phyloP scores from a whole-genome alignment of 2,113 vertebrate species.

The Balaeniceps rex region DNA sequence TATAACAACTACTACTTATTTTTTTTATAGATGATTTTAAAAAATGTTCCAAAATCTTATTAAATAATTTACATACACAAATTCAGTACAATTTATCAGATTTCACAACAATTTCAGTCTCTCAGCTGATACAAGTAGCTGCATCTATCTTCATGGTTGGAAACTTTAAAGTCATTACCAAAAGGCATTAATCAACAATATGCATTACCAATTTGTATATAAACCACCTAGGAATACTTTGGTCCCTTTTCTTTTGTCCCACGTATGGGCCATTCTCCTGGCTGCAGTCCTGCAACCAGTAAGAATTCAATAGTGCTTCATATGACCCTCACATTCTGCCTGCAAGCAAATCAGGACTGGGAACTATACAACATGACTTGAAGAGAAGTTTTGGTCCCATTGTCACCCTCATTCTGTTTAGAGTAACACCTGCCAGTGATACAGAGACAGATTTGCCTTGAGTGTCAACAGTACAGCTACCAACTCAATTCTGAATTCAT shows the following conservation, averaged over 20 bases:
- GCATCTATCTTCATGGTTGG: background rate
- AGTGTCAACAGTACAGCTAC: background rate
- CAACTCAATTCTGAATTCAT: background rate
- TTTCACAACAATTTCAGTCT: background rate
- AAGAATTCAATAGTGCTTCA: background rate
- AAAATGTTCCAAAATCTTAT: background rate
- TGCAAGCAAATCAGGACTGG: background rate
- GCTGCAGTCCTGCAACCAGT: background rate
- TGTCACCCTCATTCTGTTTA: background rate
- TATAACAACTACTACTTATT: background rate
- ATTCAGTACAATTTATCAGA: background rate
- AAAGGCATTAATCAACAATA: background rate
- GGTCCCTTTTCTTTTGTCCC: background rate
- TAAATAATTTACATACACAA: background rate
- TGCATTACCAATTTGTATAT: background rate
- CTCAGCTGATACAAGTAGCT: background rate
- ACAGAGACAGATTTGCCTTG: background rate
- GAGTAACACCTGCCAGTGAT: background rate
- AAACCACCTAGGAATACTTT: background rate
- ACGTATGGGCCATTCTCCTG: background rate
- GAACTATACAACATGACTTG: background rate
- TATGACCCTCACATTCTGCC: background rate
- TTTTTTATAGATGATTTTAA: background rate
- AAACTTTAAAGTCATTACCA: background rate
- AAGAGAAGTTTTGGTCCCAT: background rate